Evolutionary conservation across 2,113 vertebrate species (phyloP).

Genomic region (Stigmatopora argus): DNA sequence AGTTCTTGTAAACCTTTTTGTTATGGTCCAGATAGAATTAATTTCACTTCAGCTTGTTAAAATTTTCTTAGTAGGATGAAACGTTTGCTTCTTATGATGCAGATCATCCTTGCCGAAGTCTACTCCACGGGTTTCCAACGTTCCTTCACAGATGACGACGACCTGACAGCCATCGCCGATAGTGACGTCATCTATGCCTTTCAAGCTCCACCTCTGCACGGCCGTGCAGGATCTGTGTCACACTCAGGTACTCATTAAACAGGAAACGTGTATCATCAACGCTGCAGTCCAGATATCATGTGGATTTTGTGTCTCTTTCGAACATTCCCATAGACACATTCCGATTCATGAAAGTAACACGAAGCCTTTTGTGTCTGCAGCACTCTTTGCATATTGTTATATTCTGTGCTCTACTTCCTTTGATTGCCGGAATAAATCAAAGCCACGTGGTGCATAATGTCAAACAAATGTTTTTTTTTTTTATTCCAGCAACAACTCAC

Average conservation of each 20-base stretch:
- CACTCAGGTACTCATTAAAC: conserved; percentile 72
- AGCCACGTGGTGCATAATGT: not conserved
- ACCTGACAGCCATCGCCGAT: conserved; percentile 75
- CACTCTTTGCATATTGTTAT: conserved; percentile 15
- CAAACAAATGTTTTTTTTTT: conserved; percentile 14
- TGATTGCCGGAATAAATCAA: conserved; percentile 16
- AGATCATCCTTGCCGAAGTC: conserved; percentile 87
- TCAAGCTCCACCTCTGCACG: conserved; percentile 67
- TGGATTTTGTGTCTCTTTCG: conserved; percentile 6
- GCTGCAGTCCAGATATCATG: not conserved
- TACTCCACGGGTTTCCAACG: conserved; percentile 80
- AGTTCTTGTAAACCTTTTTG: too few species aligned
- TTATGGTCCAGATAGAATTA: not conserved
- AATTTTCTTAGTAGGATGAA: not conserved
- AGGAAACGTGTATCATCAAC: conserved; percentile 4
- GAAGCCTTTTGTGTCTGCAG: not conserved
- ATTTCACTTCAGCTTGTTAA: not conserved
- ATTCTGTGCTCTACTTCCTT: conserved; percentile 5
- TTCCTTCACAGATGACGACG: conserved; percentile 83
- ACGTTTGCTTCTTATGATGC: conserved; percentile 7
- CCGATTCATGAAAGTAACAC: not conserved
- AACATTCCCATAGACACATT: conserved; percentile 1
- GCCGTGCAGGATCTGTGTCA: conserved; percentile 41
- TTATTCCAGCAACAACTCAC: not conserved
- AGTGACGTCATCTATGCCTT: conserved; percentile 84